Conservation (phyloP, 2,888 invertebrate species). For the Melinaea menophilus region DNA sequence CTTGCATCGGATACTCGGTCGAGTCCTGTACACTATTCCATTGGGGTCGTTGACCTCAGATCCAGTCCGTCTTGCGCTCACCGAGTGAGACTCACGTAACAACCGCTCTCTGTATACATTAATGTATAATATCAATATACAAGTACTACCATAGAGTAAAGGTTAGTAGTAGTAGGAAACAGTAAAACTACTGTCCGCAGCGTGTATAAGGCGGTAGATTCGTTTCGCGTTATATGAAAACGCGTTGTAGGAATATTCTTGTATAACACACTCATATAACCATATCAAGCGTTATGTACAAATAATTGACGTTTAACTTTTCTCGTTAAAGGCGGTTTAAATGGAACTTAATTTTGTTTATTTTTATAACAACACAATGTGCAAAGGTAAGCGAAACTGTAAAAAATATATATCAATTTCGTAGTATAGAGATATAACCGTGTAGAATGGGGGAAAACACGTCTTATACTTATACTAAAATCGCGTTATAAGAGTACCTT, state of each 20-base stretch:
- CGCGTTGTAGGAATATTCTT: background rate
- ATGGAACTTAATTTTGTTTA: no score
- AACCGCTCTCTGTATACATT: slow-evolving; percentile 60
- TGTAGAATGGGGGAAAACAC: no score
- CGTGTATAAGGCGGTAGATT: background rate
- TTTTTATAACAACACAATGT: no score
- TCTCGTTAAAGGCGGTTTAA: no score
- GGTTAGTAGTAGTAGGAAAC: slow-evolving; percentile 23
- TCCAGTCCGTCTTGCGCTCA: slow-evolving; percentile 74
- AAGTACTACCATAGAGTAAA: slow-evolving; percentile 2
- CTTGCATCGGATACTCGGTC: slow-evolving; percentile 62
- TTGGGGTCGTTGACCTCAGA: slow-evolving; percentile 67
- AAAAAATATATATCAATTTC: no score
- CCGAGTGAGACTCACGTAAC: slow-evolving; percentile 60
- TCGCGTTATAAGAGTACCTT: background rate
- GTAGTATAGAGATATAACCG: no score
- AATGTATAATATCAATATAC: slow-evolving; percentile 22
- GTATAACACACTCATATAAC: no score
- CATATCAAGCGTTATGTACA: no score
- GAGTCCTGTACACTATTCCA: slow-evolving; percentile 72
- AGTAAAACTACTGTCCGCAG: no score
- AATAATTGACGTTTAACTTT: no score
- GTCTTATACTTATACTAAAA: background rate
- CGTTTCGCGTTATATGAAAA: background rate
- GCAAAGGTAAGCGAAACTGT: no score